Evolutionary conservation across 2,113 vertebrate species (phyloP), one percentile per base, ranked within the genome.

Genomic region (Blennius ocellaris): DNA sequence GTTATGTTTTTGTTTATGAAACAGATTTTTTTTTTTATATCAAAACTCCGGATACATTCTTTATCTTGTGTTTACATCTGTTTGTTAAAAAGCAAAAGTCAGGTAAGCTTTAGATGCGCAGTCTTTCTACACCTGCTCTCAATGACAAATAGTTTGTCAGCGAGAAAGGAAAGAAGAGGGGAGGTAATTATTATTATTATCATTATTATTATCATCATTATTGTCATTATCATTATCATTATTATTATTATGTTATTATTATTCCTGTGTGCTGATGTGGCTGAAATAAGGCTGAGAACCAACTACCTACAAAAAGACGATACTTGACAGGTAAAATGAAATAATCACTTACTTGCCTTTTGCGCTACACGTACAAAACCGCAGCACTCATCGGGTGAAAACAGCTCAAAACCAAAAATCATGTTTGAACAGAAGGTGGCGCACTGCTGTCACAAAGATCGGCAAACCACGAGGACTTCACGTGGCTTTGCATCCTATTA

Each of bases 381-480:
- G 8, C 39, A 50, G 41, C 21, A 62, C 7, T 15, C 10, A 47
- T 69, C 76, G 78, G 78, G 67, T 48, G 5, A 67, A 52, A 59
- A 73, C 50, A 66, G 77, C 62, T 59, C 7, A 14, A 81, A 55
- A 83, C 85, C 85, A 89, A 89, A 88, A 0, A 66, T 73, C 56
- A 68, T 30, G 14, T 73, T 36, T 80, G 14, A 59, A 43, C 88
- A 83, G 59, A 68, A 86, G 90, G 82, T 78, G 89, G 83, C 82
- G 12, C n/a, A 11, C 55, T 51, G 3, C 6, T 0, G 21, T 47
- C 75, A 78, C 67, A 8, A 38, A 11, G 36, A 17, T 11, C 4
- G 37, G 37, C 11, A 62, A 69, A 67, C 8, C 11, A 73, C 15
- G n/a, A 30, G 21, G 21, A 30, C 21, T 2, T 12, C 45, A 11